phyloP scores from a whole-genome alignment of 2,797 vertebrate genomes.

The Alfaro cultratus region DNA sequence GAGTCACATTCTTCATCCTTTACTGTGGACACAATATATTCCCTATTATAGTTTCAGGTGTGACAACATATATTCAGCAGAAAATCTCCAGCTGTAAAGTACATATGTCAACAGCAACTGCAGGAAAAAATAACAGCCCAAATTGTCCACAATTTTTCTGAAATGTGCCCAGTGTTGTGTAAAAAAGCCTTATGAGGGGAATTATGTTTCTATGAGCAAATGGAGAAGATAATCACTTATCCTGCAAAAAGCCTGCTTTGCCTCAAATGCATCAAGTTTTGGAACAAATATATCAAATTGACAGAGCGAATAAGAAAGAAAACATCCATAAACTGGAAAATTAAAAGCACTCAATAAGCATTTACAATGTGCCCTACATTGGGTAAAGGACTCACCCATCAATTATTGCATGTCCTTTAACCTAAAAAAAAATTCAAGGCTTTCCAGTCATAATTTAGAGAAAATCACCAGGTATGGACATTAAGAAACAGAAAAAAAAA shows the following conservation, averaged over 20 bases:
- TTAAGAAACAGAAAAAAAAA: constrained; percentile 48
- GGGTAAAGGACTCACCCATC: constrained; percentile 45
- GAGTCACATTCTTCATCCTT: background rate
- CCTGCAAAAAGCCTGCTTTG: background rate
- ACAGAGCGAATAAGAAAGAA: background rate
- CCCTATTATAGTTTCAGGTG: background rate
- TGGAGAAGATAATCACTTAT: background rate
- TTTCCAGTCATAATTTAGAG: constrained; percentile 49
- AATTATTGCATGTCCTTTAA: constrained; percentile 40
- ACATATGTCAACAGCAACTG: background rate
- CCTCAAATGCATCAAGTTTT: background rate
- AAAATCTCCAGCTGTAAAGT: constrained; percentile 7
- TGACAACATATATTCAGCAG: background rate
- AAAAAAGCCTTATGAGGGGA: background rate
- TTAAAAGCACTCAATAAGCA: background rate
- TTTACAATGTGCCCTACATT: constrained; percentile 27
- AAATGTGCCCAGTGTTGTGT: background rate
- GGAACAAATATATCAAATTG: constrained; percentile 11
- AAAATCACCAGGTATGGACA: constrained; percentile 60
- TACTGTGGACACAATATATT: background rate
- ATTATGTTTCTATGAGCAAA: background rate
- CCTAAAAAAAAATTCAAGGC: constrained; percentile 55
- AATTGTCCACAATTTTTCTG: background rate
- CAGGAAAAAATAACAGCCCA: background rate
- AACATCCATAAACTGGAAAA: constrained; percentile 20